Evolutionary conservation across 2,888 invertebrate genomes (phyloP), one percentile per base, ranked within the genome.

Genomic region (Taenaris catops): DNA sequence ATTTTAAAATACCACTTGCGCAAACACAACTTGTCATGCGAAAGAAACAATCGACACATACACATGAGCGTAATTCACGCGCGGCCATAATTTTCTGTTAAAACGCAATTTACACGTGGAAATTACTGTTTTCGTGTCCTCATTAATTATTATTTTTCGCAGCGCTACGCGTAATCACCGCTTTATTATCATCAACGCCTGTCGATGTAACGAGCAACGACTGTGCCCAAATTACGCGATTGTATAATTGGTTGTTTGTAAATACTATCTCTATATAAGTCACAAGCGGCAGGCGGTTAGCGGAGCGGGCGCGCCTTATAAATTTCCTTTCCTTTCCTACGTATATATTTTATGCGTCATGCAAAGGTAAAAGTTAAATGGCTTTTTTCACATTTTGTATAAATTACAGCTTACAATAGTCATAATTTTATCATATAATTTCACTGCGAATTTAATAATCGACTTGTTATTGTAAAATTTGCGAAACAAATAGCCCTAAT

Each of bases 81-180:
- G 21, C 8, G 23, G 19, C 45, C 41, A 43, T 45, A 32, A 41
- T 41, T 45, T 45, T 45, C 38, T 37, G 47, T 48, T 46, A 37
- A 43, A 43, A 48, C 23, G 32, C 46, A 46, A 43, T 41, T 39
- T 27, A 31, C 41, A 34, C 25, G 34, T 41, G 8, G 38, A 20
- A 24, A 34, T 29, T 38, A 24, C 27, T 34, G 38, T 38, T 38
- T 29, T 29, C 41, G 28, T 37, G 16, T 33, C 18, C 33, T 33
- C 41, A 37, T 41, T 36, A 41, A 41, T 36, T 37, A 41, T 41
- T 31, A 31, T 31, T 31, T 31, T 31, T 23, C 26, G 38, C 31
- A 27, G 35, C 34, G 12, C 26, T 6, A 17, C 35, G 19, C 40
- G 40, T 47, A 42, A 42, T 47, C 33, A 38, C 40, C 39, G 36